Conservation (phyloP, 2,113 vertebrate species). For the Oostethus manadensis region DNA sequence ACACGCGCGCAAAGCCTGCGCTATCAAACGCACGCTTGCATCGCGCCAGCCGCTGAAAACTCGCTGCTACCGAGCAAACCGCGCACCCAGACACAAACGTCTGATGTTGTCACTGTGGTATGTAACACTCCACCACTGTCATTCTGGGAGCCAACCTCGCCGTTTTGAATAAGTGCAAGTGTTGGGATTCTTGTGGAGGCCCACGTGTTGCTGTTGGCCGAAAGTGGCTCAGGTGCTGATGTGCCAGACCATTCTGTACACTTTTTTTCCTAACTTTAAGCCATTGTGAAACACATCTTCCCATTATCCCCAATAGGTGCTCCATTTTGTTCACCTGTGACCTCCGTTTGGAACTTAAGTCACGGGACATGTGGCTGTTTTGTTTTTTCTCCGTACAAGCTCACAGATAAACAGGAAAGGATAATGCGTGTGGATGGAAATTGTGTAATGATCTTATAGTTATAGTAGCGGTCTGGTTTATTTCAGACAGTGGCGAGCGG, state of each 20-base stretch:
- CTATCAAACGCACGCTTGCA: conserved; percentile 29
- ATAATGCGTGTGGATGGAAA: too few relatives aligned
- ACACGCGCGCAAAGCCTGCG: conserved; percentile 25
- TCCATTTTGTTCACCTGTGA: background rate
- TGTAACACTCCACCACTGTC: conserved; percentile 62
- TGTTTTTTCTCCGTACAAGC: background rate
- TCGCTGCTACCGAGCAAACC: conserved; percentile 48
- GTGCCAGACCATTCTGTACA: background rate
- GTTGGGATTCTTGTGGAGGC: conserved; percentile 52
- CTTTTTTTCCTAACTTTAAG: background rate
- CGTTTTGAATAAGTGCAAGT: conserved; percentile 40
- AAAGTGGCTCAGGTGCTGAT: conserved; percentile 24
- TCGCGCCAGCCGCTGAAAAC: conserved; percentile 29
- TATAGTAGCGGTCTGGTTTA: too few relatives aligned
- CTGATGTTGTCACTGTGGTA: conserved; percentile 66
- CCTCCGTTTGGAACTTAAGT: too few relatives aligned
- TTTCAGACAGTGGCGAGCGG: too few relatives aligned
- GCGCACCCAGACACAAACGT: conserved; percentile 56
- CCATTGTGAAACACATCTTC: background rate
- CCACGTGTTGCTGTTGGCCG: conserved; percentile 42
- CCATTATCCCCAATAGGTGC: background rate
- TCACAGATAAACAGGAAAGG: background rate
- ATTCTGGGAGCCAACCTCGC: conserved; percentile 46
- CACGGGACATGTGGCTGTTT: background rate
- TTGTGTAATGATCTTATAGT: too few relatives aligned